Evolutionary conservation across 2,797 vertebrate genomes (phyloP).

Genomic region (Epinephelus coioides): DNA sequence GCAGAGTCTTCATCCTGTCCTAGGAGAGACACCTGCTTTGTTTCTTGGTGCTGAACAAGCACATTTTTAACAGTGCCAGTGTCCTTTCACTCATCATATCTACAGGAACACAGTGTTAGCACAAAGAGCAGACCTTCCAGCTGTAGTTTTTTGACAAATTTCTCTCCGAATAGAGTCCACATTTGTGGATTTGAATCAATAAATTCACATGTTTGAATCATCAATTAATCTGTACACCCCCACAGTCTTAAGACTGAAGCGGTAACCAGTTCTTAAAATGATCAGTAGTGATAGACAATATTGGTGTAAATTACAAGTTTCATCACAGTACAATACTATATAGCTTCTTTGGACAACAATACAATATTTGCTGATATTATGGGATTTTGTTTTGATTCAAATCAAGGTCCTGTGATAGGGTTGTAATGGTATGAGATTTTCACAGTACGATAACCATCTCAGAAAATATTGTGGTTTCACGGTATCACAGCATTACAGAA

Average conservation of each 20-base stretch:
- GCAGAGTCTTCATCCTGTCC: conserved; percentile 36
- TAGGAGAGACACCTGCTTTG: conserved; percentile 10
- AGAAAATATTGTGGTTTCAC: too few relatives aligned
- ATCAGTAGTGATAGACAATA: background rate
- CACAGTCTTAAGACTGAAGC: background rate
- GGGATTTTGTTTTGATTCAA: too few relatives aligned
- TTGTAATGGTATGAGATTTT: too few relatives aligned
- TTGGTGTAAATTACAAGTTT: too few relatives aligned
- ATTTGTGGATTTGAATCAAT: background rate
- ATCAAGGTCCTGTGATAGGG: too few relatives aligned
- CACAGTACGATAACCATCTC: too few relatives aligned
- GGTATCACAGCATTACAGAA: too few relatives aligned
- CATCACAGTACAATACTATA: too few relatives aligned
- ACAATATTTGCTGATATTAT: too few relatives aligned
- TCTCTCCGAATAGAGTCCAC: background rate
- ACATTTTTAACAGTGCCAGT: conserved; percentile 5
- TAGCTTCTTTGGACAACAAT: too few relatives aligned
- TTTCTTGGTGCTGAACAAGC: conserved; percentile 30
- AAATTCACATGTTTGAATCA: background rate
- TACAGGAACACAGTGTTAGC: conserved; percentile 1
- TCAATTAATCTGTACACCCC: background rate
- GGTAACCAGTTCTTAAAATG: background rate
- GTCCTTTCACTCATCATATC: conserved; percentile 10
- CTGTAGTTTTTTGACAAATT: background rate
- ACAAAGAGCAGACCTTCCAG: conserved; percentile 16